Evolutionary conservation across 64 coral and sea anemone species (phyloP).

Genomic region (Anthopleura sola): DNA sequence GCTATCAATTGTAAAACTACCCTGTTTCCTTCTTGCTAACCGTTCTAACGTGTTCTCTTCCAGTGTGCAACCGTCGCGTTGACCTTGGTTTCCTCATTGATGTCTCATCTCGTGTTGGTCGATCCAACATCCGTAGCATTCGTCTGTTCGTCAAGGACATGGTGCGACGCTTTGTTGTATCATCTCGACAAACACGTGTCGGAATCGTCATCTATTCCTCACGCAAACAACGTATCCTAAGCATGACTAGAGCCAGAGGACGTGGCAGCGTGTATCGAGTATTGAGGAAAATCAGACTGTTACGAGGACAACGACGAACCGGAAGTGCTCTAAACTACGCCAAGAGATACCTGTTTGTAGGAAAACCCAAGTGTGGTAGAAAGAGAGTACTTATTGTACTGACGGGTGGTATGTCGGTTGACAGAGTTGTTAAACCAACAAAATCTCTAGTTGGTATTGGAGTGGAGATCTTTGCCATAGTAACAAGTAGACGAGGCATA

Average conservation of each 20-base stretch:
- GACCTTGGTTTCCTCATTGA: slow-evolving; percentile 49
- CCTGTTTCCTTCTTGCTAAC: no score
- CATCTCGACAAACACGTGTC: slow-evolving; percentile 22
- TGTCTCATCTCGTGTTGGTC: slow-evolving; percentile 27
- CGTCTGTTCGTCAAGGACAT: slow-evolving; percentile 36
- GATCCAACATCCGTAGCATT: slow-evolving; percentile 6
- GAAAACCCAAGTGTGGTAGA: slow-evolving; percentile 14
- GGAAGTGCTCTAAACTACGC: slow-evolving; percentile 16
- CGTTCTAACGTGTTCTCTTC: no score
- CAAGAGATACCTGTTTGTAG: slow-evolving; percentile 27
- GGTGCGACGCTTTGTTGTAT: slow-evolving; percentile 26
- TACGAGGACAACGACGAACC: slow-evolving; percentile 6
- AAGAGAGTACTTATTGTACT: slow-evolving; percentile 23
- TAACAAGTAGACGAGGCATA: not conserved
- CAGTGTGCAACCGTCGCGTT: slow-evolving; percentile 24
- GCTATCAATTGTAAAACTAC: no score
- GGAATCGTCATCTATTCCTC: slow-evolving; percentile 34
- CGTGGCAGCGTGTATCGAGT: not conserved
- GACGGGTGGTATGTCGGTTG: not conserved
- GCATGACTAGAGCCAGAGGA: not conserved
- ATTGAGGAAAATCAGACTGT: slow-evolving; percentile 2
- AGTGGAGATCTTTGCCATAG: slow-evolving; percentile 40
- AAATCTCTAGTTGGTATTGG: slow-evolving; percentile 7
- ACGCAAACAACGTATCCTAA: not conserved
- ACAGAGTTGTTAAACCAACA: not conserved